phyloP scores from a whole-genome alignment of 2,888 invertebrate species.

The Hedychridium roseum region DNA sequence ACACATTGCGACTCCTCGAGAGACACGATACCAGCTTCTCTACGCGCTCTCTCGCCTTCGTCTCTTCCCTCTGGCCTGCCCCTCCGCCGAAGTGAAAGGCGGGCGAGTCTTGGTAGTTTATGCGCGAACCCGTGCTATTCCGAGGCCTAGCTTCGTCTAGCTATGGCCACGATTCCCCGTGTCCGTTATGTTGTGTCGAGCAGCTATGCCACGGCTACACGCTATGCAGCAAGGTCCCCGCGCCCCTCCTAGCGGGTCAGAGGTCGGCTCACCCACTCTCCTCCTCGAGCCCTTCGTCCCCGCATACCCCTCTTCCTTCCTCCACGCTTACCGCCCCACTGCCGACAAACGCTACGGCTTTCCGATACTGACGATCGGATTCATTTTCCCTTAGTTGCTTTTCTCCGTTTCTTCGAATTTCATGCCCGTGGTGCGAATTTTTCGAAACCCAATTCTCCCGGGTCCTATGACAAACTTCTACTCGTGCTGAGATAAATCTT shows the following conservation, averaged over 20 bases:
- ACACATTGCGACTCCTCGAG: too few species aligned
- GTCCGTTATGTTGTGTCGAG: not conserved
- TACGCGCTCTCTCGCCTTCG: not conserved
- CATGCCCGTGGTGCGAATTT: too few species aligned
- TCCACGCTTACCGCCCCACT: too few species aligned
- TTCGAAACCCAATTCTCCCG: too few species aligned
- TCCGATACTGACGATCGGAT: too few species aligned
- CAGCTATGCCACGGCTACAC: conserved; percentile 50
- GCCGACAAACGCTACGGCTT: too few species aligned
- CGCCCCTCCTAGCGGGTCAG: conserved; percentile 56
- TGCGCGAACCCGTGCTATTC: conserved; percentile 16
- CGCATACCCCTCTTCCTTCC: too few species aligned
- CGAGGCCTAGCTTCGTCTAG: conserved; percentile 23
- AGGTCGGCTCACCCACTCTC: conserved; percentile 62
- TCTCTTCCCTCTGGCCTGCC: conserved; percentile 11
- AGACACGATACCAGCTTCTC: too few species aligned
- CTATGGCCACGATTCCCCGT: not conserved
- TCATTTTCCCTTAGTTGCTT: too few species aligned
- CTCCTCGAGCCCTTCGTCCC: conserved; percentile 44
- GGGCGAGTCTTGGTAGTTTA: conserved; percentile 43
- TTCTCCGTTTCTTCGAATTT: too few species aligned
- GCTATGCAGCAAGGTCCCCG: conserved; percentile 51
- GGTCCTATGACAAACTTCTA: too few species aligned
- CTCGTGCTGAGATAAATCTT: too few species aligned
- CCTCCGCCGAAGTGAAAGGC: conserved; percentile 57